These are phyloP conservation scores for Ia io DNA, from an alignment of 2,113 vertebrate species.

Conservation along the genomic window DNA sequence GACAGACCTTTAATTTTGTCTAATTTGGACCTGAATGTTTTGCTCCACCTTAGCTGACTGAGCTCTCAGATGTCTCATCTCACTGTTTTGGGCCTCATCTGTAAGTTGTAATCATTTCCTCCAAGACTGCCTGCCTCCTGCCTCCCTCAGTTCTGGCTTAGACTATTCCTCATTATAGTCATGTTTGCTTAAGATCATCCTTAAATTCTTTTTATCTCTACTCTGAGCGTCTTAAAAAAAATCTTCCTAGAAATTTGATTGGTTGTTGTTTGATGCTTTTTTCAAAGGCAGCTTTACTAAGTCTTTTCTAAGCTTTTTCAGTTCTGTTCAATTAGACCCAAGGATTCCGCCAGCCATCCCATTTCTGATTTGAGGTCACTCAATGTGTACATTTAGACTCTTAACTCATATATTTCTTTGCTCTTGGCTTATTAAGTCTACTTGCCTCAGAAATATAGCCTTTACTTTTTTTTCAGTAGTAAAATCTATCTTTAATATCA, in stretches of 20 bases:
- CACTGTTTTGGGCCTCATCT: not conserved
- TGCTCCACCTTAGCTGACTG: not conserved
- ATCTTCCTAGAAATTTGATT: constrained; percentile 51
- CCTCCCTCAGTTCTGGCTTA: constrained; percentile 30
- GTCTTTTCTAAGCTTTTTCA: constrained; percentile 35
- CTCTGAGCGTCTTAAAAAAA: constrained; percentile 53
- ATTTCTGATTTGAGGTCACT: constrained; percentile 65
- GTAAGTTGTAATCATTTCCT: not conserved
- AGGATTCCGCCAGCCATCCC: constrained; percentile 46
- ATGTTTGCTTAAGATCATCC: constrained; percentile 67
- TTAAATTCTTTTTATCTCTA: constrained; percentile 69
- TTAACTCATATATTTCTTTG: constrained; percentile 61
- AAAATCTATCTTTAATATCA: constrained; percentile 36
- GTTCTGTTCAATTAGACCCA: constrained; percentile 53
- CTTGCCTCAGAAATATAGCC: constrained; percentile 42
- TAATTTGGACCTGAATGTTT: constrained; percentile 14
- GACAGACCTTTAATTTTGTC: not conserved
- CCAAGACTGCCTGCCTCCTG: not conserved
- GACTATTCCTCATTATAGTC: constrained; percentile 60
- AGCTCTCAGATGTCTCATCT: not conserved
- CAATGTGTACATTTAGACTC: constrained; percentile 38
- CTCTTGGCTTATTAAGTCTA: constrained; percentile 57
- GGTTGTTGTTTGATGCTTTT: constrained; percentile 60
- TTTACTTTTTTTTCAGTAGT: not conserved
- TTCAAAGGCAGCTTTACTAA: constrained; percentile 57